phyloP scores from a whole-genome alignment of 1,140 invertebrate species.

The Euglossa dilemma region DNA sequence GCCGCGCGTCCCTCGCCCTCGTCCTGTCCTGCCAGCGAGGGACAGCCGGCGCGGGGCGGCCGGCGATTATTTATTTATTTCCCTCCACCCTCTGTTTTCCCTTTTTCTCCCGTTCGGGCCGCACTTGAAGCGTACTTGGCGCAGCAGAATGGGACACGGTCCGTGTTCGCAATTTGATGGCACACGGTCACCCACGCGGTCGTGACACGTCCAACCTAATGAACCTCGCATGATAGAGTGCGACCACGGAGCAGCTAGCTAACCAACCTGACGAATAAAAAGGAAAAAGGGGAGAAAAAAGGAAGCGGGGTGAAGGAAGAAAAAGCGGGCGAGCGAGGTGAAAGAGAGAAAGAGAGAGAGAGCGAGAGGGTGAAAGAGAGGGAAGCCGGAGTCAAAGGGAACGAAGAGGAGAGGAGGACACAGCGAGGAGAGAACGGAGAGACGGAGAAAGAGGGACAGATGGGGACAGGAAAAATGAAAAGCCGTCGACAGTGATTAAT shows the following conservation, averaged over 20 bases:
- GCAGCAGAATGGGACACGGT: conserved; percentile 49
- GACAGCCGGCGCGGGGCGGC: background rate
- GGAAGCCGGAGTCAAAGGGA: background rate
- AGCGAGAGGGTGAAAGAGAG: conserved; percentile 19
- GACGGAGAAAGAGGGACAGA: conserved; percentile 19
- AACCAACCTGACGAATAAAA: conserved; percentile 50
- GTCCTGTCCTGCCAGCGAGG: background rate
- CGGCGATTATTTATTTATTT: conserved; percentile 60
- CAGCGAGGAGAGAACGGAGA: conserved; percentile 7
- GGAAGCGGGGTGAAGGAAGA: background rate
- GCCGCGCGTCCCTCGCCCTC: background rate
- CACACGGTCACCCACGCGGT: conserved; percentile 65
- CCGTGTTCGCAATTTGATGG: conserved; percentile 68
- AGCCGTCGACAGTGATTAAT: conserved; percentile 70
- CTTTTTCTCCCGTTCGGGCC: conserved; percentile 10
- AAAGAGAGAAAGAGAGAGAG: background rate
- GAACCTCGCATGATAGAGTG: conserved; percentile 74
- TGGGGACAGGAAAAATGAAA: conserved; percentile 65
- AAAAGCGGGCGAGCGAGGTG: background rate
- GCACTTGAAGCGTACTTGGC: conserved; percentile 51
- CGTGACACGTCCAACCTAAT: conserved; percentile 72
- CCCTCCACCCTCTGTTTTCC: conserved; percentile 26
- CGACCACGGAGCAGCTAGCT: conserved; percentile 56
- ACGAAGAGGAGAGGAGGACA: background rate
- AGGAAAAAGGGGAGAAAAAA: background rate